These are phyloP conservation scores for Tetramorium parvispinum DNA, from an alignment of 1,140 invertebrate species.

Conservation along the genomic window DNA sequence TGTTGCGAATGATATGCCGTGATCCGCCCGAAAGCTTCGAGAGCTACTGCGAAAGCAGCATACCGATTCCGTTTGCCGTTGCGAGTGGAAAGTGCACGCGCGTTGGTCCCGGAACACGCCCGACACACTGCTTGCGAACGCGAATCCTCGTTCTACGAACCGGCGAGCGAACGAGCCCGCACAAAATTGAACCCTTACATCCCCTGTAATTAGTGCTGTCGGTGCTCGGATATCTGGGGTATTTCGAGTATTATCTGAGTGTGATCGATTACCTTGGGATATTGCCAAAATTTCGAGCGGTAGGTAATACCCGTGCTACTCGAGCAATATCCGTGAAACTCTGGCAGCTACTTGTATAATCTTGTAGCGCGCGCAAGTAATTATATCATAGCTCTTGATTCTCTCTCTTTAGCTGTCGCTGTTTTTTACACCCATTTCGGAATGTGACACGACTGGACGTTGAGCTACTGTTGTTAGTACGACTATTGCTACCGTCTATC, in stretches of 20 bases:
- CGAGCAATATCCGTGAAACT: background rate
- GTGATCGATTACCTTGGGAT: background rate
- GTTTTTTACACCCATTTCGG: constrained; percentile 53
- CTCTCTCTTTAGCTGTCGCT: constrained; percentile 56
- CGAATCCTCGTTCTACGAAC: constrained; percentile 44
- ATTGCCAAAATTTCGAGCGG: background rate
- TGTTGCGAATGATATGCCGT: constrained; percentile 64
- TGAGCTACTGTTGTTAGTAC: constrained; percentile 38
- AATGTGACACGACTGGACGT: constrained; percentile 42
- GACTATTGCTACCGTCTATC: constrained; percentile 48
- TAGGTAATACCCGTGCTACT: background rate
- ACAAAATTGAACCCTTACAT: constrained; percentile 63
- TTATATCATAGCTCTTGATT: constrained; percentile 64
- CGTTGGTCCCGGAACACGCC: background rate
- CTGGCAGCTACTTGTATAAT: background rate
- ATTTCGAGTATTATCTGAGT: background rate
- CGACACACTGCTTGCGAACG: background rate
- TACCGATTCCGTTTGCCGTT: background rate
- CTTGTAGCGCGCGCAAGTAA: constrained; percentile 54
- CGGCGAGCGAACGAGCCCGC: constrained; percentile 44
- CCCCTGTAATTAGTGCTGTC: constrained; percentile 38
- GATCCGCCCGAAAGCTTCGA: constrained; percentile 68
- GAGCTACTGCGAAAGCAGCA: background rate
- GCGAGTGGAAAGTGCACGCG: background rate
- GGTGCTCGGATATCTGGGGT: background rate